Evolutionary conservation across 2,888 invertebrate genomes (phyloP).

Genomic region (Cactoblastis cactorum): DNA sequence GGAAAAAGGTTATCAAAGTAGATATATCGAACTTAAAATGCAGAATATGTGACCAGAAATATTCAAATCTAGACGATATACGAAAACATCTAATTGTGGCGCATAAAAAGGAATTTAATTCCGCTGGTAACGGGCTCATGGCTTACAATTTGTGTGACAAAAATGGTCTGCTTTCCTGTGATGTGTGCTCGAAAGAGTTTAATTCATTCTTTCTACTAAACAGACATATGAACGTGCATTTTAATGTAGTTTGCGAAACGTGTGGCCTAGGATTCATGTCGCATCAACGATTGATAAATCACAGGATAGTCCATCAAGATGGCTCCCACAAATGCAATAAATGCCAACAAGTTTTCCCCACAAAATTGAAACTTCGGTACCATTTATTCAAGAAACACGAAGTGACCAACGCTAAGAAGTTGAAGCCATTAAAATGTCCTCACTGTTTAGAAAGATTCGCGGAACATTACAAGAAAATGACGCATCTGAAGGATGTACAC

Average conservation of each 20-base stretch:
- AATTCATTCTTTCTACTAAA: conserved; percentile 66
- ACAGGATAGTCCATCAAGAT: conserved; percentile 61
- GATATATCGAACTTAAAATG: conserved; percentile 64
- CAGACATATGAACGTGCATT: conserved; percentile 70
- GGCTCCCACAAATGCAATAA: conserved; percentile 62
- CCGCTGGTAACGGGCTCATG: conserved; percentile 65
- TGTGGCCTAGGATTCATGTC: conserved; percentile 71
- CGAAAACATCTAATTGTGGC: conserved; percentile 46
- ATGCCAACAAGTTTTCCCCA: conserved; percentile 59
- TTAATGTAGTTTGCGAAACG: conserved; percentile 66
- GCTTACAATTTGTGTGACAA: conserved; percentile 54
- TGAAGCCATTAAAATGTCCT: conserved; percentile 64
- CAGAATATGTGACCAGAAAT: conserved; percentile 58
- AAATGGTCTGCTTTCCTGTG: conserved; percentile 56
- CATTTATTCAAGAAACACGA: conserved; percentile 65
- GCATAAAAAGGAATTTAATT: conserved; percentile 66
- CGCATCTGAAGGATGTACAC: conserved; percentile 61
- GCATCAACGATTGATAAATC: conserved; percentile 60
- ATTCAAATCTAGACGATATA: conserved; percentile 59
- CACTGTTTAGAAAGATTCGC: conserved; percentile 67
- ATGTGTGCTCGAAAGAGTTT: conserved; percentile 60
- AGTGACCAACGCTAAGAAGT: conserved; percentile 52
- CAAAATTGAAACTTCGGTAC: conserved; percentile 61
- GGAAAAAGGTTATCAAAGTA: conserved; percentile 67
- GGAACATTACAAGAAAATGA: conserved; percentile 69